These are phyloP conservation scores for Homarus americanus DNA, from an alignment of 1,140 invertebrate genomes.

Conservation along the genomic window DNA sequence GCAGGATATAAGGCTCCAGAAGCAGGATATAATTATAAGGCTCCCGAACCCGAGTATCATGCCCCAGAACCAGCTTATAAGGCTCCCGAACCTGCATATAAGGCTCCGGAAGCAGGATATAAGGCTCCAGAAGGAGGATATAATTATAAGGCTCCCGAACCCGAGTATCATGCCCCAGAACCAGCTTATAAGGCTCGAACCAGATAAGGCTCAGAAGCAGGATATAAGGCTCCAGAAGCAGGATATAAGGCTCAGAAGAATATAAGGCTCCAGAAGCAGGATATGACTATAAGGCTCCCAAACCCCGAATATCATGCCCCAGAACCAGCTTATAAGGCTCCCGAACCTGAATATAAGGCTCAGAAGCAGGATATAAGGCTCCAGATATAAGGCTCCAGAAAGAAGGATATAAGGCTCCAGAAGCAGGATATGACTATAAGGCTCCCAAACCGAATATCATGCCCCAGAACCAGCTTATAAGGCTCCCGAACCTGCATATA, in stretches of 20 bases:
- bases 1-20: constrained; percentile 41
- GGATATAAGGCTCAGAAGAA: constrained; percentile 30
- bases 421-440: constrained; percentile 10
- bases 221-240: constrained; percentile 40
- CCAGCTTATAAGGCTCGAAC: constrained; percentile 47
- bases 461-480: constrained; percentile 24
- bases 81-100: constrained; percentile 25
- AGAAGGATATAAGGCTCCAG: constrained; percentile 16
- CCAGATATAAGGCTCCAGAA: constrained; percentile 44
- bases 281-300: constrained; percentile 30
- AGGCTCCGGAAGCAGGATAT: constrained; percentile 30
- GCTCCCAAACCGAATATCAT: constrained; percentile 11
- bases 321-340: constrained; percentile 19
- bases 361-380: constrained; percentile 39
- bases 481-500: constrained; percentile 40
- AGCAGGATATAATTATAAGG: constrained; percentile 27
- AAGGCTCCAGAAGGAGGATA: constrained; percentile 28
- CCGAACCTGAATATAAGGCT: constrained; percentile 28
- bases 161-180: constrained; percentile 23
- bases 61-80: constrained; percentile 28
- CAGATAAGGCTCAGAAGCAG: neutral
- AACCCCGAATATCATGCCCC: constrained; percentile 32
- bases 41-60: constrained; percentile 13
- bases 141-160: constrained; percentile 41
- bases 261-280: constrained; percentile 33